Evolutionary conservation across 2,797 vertebrate species (phyloP).

Genomic region (Pagetopsis macropterus): DNA sequence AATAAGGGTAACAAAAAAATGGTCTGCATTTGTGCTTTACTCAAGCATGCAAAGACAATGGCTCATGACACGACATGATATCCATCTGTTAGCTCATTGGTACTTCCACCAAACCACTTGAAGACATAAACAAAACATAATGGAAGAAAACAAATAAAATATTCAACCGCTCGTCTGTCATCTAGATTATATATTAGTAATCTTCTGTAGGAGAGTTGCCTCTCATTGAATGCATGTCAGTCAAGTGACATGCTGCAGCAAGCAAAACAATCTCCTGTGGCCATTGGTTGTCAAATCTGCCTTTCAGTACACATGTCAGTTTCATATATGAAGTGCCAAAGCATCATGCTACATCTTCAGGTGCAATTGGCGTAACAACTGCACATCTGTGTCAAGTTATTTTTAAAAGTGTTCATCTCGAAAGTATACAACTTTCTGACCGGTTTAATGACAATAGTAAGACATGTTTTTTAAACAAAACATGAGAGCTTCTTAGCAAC

Average conservation of each 20-base stretch:
- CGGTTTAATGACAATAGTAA: constrained; percentile 10
- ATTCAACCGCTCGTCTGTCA: constrained; percentile 19
- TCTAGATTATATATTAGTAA: constrained; percentile 46
- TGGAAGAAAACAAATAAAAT: constrained; percentile 36
- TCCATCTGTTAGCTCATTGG: neutral
- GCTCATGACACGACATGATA: neutral
- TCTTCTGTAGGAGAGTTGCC: constrained; percentile 31
- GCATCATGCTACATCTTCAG: constrained; percentile 19
- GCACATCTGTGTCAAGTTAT: neutral
- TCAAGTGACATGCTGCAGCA: constrained; percentile 36
- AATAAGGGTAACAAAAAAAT: no score
- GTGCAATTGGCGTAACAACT: constrained; percentile 2
- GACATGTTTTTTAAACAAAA: constrained; percentile 30
- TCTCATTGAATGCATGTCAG: constrained; percentile 21
- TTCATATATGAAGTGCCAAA: constrained; percentile 49
- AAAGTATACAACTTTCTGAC: constrained; percentile 5
- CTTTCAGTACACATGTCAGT: constrained; percentile 37
- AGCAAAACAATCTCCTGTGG: constrained; percentile 50
- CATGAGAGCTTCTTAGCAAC: constrained; percentile 30
- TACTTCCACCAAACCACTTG: constrained; percentile 10
- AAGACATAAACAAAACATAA: constrained; percentile 21
- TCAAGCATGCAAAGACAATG: neutral
- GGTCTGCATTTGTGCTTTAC: neutral
- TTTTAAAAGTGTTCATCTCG: neutral
- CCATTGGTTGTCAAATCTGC: constrained; percentile 47